Evolutionary conservation across 2,888 invertebrate species (phyloP).

Genomic region (Cerastis rubricosa): DNA sequence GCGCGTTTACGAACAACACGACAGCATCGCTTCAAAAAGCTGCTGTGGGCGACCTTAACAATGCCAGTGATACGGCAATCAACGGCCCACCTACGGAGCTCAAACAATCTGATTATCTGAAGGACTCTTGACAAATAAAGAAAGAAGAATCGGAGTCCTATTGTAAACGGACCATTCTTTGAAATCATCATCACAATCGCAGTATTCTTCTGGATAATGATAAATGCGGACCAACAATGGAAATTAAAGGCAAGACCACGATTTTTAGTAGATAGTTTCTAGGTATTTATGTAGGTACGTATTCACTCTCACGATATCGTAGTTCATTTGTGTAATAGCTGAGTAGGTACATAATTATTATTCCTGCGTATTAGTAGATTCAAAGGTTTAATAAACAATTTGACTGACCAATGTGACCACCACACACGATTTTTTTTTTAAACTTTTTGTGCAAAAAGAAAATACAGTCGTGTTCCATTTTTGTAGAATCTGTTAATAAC

Average conservation of each 20-base stretch:
- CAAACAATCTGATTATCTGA: slow-evolving; percentile 1
- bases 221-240: not conserved
- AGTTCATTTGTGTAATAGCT: not conserved
- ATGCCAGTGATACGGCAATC: not conserved
- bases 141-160: not conserved
- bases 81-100: not conserved
- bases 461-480: no score
- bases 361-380: not conserved
- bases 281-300: not conserved
- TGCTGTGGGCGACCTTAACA: not conserved
- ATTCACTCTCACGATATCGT: not conserved
- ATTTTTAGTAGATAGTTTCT: not conserved
- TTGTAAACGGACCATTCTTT: not conserved
- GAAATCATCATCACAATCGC: not conserved
- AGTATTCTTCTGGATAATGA: not conserved
- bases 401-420: no score
- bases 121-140: not conserved
- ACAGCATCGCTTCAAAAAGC: no score
- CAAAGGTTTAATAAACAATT: no score
- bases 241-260: slow-evolving; percentile 25
- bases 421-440: no score
- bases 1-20: no score
- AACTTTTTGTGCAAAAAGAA: no score
- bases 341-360: not conserved
- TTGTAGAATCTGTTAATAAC: no score